phyloP scores from a whole-genome alignment of 2,888 invertebrate genomes.

The Andrena chrysosceles region DNA sequence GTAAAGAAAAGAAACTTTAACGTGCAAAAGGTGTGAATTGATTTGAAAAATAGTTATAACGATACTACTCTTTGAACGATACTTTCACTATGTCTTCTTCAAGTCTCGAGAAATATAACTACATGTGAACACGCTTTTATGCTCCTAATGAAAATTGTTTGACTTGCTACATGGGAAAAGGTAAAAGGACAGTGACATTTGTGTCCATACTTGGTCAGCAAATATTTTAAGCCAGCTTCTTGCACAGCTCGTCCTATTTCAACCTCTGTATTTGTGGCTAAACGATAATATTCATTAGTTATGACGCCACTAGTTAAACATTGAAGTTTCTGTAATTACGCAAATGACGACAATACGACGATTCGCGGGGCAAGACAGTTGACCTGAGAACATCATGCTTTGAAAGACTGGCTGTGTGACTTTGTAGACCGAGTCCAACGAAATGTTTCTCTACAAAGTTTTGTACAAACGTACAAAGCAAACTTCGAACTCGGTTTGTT shows the following conservation, averaged over 20 bases:
- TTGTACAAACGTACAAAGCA: too few species aligned
- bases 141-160: neutral
- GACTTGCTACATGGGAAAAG: neutral
- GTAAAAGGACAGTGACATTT: neutral
- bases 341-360: slow-evolving; percentile 61
- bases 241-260: neutral
- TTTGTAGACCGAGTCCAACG: slow-evolving; percentile 40
- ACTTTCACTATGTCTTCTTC: too few species aligned
- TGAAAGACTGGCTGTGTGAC: slow-evolving; percentile 70
- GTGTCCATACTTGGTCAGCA: neutral
- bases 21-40: neutral
- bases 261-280: slow-evolving; percentile 29
- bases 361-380: slow-evolving; percentile 68
- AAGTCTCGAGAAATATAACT: neutral
- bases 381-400: slow-evolving; percentile 75
- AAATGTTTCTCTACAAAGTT: neutral
- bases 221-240: slow-evolving; percentile 14
- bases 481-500: too few species aligned
- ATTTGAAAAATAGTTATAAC: slow-evolving; percentile 27
- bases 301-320: slow-evolving; percentile 61
- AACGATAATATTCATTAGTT: slow-evolving; percentile 12
- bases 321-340: slow-evolving; percentile 67
- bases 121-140: neutral
- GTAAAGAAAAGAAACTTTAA: too few species aligned
- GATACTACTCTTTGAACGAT: neutral